These are phyloP conservation scores for Clarias platycephalus DNA, from an alignment of 2,797 vertebrate genomes.

Conservation along the genomic window DNA sequence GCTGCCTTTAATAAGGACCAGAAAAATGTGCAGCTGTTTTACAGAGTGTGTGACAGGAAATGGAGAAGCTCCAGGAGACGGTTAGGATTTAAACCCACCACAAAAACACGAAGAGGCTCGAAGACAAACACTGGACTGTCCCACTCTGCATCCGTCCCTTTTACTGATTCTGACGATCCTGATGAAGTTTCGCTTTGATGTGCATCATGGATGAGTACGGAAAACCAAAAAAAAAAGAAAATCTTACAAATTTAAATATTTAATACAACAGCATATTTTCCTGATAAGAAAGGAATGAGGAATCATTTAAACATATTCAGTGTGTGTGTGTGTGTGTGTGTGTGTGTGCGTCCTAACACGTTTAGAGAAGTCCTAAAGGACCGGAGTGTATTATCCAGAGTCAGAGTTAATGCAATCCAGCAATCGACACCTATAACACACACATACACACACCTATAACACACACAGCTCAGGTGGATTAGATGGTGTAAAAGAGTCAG, in stretches of 20 bases:
- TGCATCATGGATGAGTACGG: neutral
- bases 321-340: neutral
- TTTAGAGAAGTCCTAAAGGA: neutral
- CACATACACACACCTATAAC: neutral
- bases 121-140: slow-evolving; percentile 33
- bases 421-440: slow-evolving; percentile 29
- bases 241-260: neutral
- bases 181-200: neutral
- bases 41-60: slow-evolving; percentile 44
- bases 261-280: no score
- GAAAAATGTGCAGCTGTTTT: slow-evolving; percentile 42
- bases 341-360: slow-evolving; percentile 9
- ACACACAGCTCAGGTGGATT: neutral
- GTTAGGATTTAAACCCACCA: slow-evolving; percentile 56
- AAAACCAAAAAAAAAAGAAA: neutral
- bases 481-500: slow-evolving; percentile 4
- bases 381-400: neutral
- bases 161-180: neutral
- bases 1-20: slow-evolving; percentile 46
- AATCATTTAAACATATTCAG: no score
- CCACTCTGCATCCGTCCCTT: slow-evolving; percentile 39
- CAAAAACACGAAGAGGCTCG: slow-evolving; percentile 43
- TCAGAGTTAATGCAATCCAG: neutral
- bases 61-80: slow-evolving; percentile 31
- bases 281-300: no score